A percentile compares a stretch with the other conserved stretches of the same genome.
phyloP scores from a whole-genome alignment of 2,888 invertebrate genomes.

The Ashinkailepas kermadecensis region DNA sequence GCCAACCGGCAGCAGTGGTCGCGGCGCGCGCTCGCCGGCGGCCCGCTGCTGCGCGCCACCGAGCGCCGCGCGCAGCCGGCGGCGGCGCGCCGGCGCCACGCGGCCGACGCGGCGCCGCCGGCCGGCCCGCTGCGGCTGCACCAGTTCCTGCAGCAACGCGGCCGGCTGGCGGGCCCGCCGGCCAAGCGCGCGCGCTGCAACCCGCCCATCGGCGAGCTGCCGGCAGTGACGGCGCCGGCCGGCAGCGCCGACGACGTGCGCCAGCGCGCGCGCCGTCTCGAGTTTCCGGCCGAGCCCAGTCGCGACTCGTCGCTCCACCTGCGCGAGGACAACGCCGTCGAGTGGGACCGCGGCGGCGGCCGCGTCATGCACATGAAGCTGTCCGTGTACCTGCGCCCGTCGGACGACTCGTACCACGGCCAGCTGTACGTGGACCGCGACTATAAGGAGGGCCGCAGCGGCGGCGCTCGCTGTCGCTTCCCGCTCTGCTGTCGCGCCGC shows the following conservation, averaged over 20 bases:
- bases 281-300: constrained; percentile 12
- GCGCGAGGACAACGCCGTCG: constrained; percentile 14
- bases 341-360: constrained; percentile 21
- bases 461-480: constrained; percentile 40
- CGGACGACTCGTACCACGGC: constrained; percentile 43
- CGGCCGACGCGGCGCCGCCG: background rate
- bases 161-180: background rate
- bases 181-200: constrained; percentile 6
- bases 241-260: background rate
- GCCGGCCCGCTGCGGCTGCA: background rate
- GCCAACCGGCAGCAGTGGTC: constrained; percentile 59
- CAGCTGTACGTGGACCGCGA: constrained; percentile 44
- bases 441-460: constrained; percentile 38
- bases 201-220: background rate
- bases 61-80: background rate
- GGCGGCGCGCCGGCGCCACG: background rate
- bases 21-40: background rate
- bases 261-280: background rate
- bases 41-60: background rate
- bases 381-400: constrained; percentile 41
- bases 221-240: background rate
- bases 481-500: constrained; percentile 26
- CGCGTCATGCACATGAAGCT: constrained; percentile 35
- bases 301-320: constrained; percentile 12
- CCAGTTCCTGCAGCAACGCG: background rate